These are phyloP conservation scores for Takifugu ocellatus DNA, from an alignment of 2,797 vertebrate species.

Conservation along the genomic window DNA sequence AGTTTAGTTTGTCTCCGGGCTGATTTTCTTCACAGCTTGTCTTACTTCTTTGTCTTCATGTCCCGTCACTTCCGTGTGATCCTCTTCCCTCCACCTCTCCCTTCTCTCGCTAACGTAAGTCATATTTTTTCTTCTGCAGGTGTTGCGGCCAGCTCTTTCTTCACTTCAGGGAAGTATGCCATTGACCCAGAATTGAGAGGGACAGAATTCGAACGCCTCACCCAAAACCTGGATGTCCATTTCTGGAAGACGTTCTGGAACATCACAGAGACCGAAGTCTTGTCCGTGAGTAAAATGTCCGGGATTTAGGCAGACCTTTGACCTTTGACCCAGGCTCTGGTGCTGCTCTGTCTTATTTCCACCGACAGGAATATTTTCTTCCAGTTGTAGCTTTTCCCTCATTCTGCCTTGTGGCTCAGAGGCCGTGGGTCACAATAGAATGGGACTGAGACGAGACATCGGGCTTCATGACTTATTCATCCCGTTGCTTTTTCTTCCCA, in stretches of 20 bases:
- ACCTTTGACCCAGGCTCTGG: background rate
- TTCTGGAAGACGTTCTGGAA: slow-evolving; percentile 96
- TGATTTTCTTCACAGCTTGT: background rate
- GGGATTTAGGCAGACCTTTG: background rate
- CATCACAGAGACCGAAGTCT: slow-evolving; percentile 86
- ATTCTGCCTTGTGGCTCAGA: slow-evolving; percentile 47
- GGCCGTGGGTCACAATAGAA: slow-evolving; percentile 43
- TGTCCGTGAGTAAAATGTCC: slow-evolving; percentile 77
- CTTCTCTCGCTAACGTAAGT: background rate
- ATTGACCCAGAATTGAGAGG: slow-evolving; percentile 92
- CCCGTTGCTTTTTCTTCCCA: slow-evolving; percentile 42
- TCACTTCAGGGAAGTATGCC: slow-evolving; percentile 88
- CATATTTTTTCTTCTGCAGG: slow-evolving; percentile 63
- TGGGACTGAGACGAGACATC: slow-evolving; percentile 60
- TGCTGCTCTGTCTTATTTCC: slow-evolving; percentile 33
- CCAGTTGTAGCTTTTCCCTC: slow-evolving; percentile 34
- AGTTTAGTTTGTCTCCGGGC: background rate
- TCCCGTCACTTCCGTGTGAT: slow-evolving; percentile 4
- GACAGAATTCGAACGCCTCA: slow-evolving; percentile 86
- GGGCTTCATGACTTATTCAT: slow-evolving; percentile 62
- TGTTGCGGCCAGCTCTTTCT: slow-evolving; percentile 87
- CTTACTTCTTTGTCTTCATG: slow-evolving; percentile 10
- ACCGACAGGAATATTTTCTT: slow-evolving; percentile 31
- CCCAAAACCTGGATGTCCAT: slow-evolving; percentile 88
- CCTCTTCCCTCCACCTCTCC: slow-evolving; percentile 1